Percentiles rank a stretch among this genome's conserved stretches.
Evolutionary conservation across 2,797 vertebrate genomes (phyloP).

Genomic region (Huso huso): DNA sequence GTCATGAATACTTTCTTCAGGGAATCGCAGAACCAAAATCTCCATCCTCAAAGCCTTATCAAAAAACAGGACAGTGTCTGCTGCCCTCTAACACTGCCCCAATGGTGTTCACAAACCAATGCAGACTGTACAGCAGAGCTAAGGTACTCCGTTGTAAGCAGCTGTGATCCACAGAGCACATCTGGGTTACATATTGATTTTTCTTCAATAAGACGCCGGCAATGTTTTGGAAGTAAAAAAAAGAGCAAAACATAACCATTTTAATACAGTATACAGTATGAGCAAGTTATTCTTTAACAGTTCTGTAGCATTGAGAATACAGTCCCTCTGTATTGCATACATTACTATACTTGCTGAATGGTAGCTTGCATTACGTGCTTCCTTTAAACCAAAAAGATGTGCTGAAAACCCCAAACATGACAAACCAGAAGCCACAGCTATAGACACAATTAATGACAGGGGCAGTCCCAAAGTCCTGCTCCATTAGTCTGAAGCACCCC

Average conservation of each 20-base stretch:
- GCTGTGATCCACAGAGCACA: no score
- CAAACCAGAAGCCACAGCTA: conserved; percentile 30
- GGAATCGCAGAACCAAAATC: no score
- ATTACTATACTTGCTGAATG: background rate
- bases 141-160: no score
- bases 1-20: no score
- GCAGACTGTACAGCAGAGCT: no score
- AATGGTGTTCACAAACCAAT: no score
- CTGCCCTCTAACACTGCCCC: no score
- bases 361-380: conserved; percentile 28
- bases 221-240: background rate
- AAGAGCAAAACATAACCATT: background rate
- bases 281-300: background rate
- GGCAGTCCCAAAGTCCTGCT: conserved; percentile 33
- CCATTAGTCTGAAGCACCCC: conserved; percentile 39
- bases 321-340: background rate
- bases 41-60: no score
- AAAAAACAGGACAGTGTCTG: no score
- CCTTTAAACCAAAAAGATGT: conserved; percentile 52
- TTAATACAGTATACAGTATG: background rate
- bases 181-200: no score
- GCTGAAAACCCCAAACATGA: conserved; percentile 28
- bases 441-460: conserved; percentile 46
- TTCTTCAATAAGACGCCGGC: background rate
- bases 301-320: background rate